Evolutionary conservation across 2,113 vertebrate species (phyloP), one percentile per base, ranked within the genome.

Genomic region (Dendrocopos noguchii): DNA sequence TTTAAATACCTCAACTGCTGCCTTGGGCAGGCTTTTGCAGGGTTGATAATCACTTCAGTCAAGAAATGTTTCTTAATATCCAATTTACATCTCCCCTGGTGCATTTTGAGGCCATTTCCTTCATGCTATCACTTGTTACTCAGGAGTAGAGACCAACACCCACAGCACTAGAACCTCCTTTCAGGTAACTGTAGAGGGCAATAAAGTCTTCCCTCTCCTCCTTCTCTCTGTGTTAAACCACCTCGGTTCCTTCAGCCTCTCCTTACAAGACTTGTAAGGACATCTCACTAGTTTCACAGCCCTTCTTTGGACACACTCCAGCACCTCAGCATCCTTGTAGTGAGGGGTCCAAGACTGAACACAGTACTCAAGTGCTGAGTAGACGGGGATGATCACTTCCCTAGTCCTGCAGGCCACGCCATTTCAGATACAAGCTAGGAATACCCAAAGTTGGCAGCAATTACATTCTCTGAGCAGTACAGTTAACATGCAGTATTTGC

Each of bases 281-380:
- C 6, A n/a, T 14, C 27, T 59, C 60, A 9, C 19, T 25, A 50
- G 44, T 33, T 9, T 22, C 0, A 0, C 1, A 64, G 34, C 14
- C 22, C 7, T 77, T 55, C 21, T 81, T 7, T 52, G 29, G 36
- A 28, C 8, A 9, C 0, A 0, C 27, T 68, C 16, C 70, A 24
- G 53, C 28, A 59, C 24, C 24, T 74, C 44, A 56, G 28, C 16
- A 56, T 56, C 28, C 53, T 31, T 56, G 27, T 56, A 56, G 28
- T 56, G 55, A 56, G 28, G 28, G 14, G 15, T 15, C 53, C 53
- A 29, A 56, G 15, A 17, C 55, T 56, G 28, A 56, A 56, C 28
- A 31, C 55, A 56, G 55, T 56, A 29, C 28, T 56, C 9, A 10
- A 31, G 20, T 19, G 8, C 4, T 3, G 2, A 57, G 28, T 16